phyloP scores from a whole-genome alignment of 30 jellyfish, hydroid and myxozoan genomes.

The Pelagia noctiluca region DNA sequence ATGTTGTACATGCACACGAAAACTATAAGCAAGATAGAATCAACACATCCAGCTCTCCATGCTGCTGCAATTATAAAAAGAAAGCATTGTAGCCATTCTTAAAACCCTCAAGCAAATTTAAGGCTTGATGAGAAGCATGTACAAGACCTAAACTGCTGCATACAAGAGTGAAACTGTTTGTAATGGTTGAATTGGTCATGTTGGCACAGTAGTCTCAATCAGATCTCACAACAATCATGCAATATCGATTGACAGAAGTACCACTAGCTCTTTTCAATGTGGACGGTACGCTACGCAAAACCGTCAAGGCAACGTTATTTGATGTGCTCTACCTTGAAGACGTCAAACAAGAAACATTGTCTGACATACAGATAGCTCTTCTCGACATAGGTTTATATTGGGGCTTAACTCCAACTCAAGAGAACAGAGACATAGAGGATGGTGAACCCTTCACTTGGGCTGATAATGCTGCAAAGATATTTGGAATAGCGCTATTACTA shows the following conservation, averaged over 20 bases:
- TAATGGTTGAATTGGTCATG: slow-evolving; percentile 34
- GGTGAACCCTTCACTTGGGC: slow-evolving; percentile 43
- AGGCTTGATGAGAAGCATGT: too few relatives aligned
- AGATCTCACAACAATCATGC: slow-evolving; percentile 37
- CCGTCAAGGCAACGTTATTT: slow-evolving; percentile 52
- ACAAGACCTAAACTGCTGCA: too few relatives aligned
- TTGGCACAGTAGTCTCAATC: slow-evolving; percentile 29
- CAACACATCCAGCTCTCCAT: too few relatives aligned
- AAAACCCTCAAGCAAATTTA: too few relatives aligned
- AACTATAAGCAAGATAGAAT: too few relatives aligned
- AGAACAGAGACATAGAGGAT: slow-evolving; percentile 38
- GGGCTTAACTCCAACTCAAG: slow-evolving; percentile 48
- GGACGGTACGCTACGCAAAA: slow-evolving; percentile 43
- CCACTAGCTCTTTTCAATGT: slow-evolving; percentile 39
- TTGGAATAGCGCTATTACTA: slow-evolving; percentile 11
- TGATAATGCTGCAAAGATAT: slow-evolving; percentile 31
- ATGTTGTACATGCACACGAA: too few relatives aligned
- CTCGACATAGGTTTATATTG: slow-evolving; percentile 44
- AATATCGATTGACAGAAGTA: slow-evolving; percentile 38
- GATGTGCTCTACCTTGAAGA: too few relatives aligned
- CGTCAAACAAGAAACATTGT: slow-evolving; percentile 25
- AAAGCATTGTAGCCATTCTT: too few relatives aligned
- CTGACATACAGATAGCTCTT: slow-evolving; percentile 35
- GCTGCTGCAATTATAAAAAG: too few relatives aligned
- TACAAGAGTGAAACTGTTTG: slow-evolving; percentile 8